Evolutionary conservation across 2,113 vertebrate species (phyloP).

Genomic region (Coreoperca whiteheadi): DNA sequence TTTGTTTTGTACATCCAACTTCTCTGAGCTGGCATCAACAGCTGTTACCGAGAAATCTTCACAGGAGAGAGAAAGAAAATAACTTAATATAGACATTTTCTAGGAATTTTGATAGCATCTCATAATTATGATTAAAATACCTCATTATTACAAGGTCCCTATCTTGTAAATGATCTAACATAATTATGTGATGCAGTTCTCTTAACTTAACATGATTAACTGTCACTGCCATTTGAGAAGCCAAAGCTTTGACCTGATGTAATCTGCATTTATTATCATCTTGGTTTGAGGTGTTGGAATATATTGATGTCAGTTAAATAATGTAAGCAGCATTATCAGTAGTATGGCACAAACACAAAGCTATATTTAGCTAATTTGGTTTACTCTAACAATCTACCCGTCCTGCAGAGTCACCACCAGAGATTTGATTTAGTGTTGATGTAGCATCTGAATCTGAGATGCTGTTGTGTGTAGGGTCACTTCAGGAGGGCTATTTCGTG

Average conservation of each 20-base stretch:
- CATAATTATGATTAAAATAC: neutral
- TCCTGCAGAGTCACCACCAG: too few relatives aligned
- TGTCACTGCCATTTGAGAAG: neutral
- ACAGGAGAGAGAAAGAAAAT: constrained; percentile 6
- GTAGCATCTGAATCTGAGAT: too few relatives aligned
- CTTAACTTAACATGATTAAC: neutral
- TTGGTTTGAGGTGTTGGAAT: too few relatives aligned
- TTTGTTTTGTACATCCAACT: constrained; percentile 91
- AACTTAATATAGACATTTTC: neutral
- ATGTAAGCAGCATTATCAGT: neutral
- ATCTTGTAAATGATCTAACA: neutral
- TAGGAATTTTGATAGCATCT: neutral
- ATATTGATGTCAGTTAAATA: too few relatives aligned
- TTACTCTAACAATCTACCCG: too few relatives aligned
- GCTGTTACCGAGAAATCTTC: constrained; percentile 75
- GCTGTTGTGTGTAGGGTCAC: too few relatives aligned
- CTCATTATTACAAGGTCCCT: neutral
- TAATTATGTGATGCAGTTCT: neutral
- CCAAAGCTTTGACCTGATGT: neutral
- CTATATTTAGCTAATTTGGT: too few relatives aligned
- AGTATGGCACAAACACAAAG: too few relatives aligned
- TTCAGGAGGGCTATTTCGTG: too few relatives aligned
- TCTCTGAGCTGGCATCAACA: constrained; percentile 59
- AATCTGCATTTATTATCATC: too few relatives aligned
- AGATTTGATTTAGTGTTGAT: too few relatives aligned